Base-by-base conservation (phyloP, 2,113 vertebrate genomes). In the Cnemophilus loriae region DNA sequence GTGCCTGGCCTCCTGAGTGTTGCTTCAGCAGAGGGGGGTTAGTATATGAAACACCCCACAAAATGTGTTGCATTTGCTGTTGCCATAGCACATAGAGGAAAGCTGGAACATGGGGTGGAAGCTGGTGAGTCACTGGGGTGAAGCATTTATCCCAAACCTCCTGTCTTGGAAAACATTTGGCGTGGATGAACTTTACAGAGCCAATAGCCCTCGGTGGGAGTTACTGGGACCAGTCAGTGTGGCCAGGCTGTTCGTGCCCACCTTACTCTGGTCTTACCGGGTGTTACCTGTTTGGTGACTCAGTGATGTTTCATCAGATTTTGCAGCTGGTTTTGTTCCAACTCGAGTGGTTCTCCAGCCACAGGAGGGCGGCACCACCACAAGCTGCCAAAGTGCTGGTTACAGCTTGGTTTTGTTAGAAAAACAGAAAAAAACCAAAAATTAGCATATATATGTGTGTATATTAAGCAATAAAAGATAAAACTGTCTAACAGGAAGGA, bases 351-450 rank as follows among this genome's bases (percentile, higher is more conserved):
- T 3, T 55, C n/a, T 94, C 4, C 84, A 53, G 55, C 79, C 95
- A 88, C 94, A 50, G 93, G 96, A 90, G 95, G 96, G 97, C 76
- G 59, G 46, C 86, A 84, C 74, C 1, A 2, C 55, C 8, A 33
- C 20, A 3, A 73, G 41, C 63, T 86, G 65, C 18, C 9, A 13
- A 39, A 35, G 30, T 0, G 57, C 41, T 3, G 4, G 1, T 16
- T 11, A 24, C 68, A 35, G 56, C 23, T 33, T 6, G 63, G 16
- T 7, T 52, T 49, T 9, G 13, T 12, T 32, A 4, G 27, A 10
- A 52, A 70, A 61, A 37, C 8, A 16, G 42, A 63, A 26, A 21
- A 27, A 53, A 35, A 46, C 10, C 1, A 1, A 16, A 24, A 6
- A 16, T 18, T 19, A n/a, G 19, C 33, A 17, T 15, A 2, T 37